These are phyloP conservation scores for Gymnoscopelus microlampas DNA, from an alignment of 2,797 vertebrate genomes.

Conservation along the genomic window DNA sequence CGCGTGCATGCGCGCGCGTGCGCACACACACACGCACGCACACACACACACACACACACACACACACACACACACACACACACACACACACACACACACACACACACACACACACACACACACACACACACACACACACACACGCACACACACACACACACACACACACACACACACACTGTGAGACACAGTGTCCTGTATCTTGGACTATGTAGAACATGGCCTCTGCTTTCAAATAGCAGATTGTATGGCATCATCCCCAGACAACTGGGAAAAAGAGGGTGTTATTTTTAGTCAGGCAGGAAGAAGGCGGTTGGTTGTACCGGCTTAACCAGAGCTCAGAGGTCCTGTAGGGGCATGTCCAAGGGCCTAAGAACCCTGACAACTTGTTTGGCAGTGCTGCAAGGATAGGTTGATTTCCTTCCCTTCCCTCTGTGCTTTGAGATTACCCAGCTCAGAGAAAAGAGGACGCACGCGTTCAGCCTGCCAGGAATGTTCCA, in stretches of 20 bases:
- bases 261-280: constrained; percentile 29
- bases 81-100: no score
- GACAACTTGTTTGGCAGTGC: constrained; percentile 65
- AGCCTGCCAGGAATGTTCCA: constrained; percentile 53
- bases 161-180: not conserved
- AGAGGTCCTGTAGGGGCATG: constrained; percentile 65
- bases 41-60: no score
- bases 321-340: constrained; percentile 48
- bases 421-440: constrained; percentile 39
- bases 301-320: constrained; percentile 53
- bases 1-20: no score
- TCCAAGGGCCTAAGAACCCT: constrained; percentile 40
- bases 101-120: no score
- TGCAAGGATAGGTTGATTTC: constrained; percentile 48
- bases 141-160: no score
- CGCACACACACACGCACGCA: no score
- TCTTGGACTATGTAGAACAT: constrained; percentile 9
- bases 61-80: no score
- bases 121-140: no score
- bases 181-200: not conserved
- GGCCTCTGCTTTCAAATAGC: constrained; percentile 9
- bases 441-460: constrained; percentile 56
- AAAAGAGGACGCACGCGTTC: constrained; percentile 54
- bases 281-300: constrained; percentile 52
- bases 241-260: constrained; percentile 27